Evolutionary conservation across 2,113 vertebrate species (phyloP), one percentile per base, ranked within the genome.

Genomic region (Pelobates fuscus): DNA sequence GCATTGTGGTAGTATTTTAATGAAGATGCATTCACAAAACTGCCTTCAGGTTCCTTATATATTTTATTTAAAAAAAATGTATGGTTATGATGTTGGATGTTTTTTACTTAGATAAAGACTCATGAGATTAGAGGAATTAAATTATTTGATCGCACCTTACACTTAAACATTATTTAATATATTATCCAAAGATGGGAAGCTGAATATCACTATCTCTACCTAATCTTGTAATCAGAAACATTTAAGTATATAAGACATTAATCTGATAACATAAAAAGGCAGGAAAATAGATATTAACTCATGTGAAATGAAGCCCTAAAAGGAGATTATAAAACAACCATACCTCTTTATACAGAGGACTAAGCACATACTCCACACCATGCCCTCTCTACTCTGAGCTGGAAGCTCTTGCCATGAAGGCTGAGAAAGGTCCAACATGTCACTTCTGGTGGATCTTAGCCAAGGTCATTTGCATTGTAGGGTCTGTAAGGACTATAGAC

Each of bases 381-480:
- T 43, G 37, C 1, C n/a, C 55, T 27, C 10, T 10, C 2, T 17
- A 14, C 1, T 15, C 20, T 10, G 20, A 21, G 2, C 37, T 4
- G 58, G 23, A 72, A 15, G 41, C 23, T 26, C 41, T 54, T 12
- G 60, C 27, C 26, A 63, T 72, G 44, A 44, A 71, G 24, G 27
- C 23, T 63, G 46, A n/a, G 15, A 18, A 24, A 46, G 43, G n/a
- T 18, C 37, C 8, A 8, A 29, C 44, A 32, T 58, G 17, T 29
- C 20, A 18, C 4, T 2, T 44, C 15, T 59, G 32, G 24, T 26
- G 54, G 7, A 30, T 75, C 2, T n/a, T 75, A 7, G 12, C 14
- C 12, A 32, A 20, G 25, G 52, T 43, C 25, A 15, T 66, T 2
- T 37, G 24, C 24, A 43, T 67, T 21, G 52, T 44, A 11, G 49